Evolutionary conservation across 1,140 invertebrate species (phyloP).

Genomic region (Eumeta japonica): DNA sequence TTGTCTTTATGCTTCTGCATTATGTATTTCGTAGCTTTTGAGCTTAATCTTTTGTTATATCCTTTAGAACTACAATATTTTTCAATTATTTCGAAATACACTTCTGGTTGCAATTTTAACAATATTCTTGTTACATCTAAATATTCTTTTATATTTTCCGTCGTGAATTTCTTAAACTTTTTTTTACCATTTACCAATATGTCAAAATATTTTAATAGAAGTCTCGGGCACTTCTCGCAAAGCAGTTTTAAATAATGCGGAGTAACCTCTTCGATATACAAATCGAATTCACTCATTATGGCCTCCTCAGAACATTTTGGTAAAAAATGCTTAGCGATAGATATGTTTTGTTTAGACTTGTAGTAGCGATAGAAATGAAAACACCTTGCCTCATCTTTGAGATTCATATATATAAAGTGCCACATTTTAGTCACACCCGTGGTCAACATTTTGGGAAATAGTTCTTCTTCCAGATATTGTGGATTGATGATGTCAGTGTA

Average conservation of each 20-base stretch:
- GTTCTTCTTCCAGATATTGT: slow-evolving; percentile 19
- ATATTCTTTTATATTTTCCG: slow-evolving; percentile 16
- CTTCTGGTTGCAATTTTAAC: slow-evolving; percentile 21
- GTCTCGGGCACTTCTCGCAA: slow-evolving; percentile 19
- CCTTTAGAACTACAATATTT: slow-evolving; percentile 19
- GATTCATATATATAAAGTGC: slow-evolving; percentile 25
- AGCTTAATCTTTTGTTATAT: too few species aligned
- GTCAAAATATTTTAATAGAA: slow-evolving; percentile 23
- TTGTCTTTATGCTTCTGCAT: too few species aligned
- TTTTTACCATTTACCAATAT: slow-evolving; percentile 14
- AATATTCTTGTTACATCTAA: slow-evolving; percentile 22
- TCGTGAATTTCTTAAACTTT: slow-evolving; percentile 14
- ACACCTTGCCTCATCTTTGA: slow-evolving; percentile 21
- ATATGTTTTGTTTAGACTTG: slow-evolving; percentile 16
- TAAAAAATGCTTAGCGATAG: slow-evolving; percentile 29
- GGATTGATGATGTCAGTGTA: slow-evolving; percentile 27
- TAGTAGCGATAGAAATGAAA: slow-evolving; percentile 32
- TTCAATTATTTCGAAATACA: slow-evolving; percentile 28
- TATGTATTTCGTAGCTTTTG: too few species aligned
- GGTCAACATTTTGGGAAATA: slow-evolving; percentile 31
- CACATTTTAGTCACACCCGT: slow-evolving; percentile 35
- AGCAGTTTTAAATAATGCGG: slow-evolving; percentile 23
- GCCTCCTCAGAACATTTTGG: slow-evolving; percentile 21
- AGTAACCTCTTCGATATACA: slow-evolving; percentile 21
- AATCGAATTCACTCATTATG: slow-evolving; percentile 18